phyloP scores from a whole-genome alignment of 2,113 vertebrate species.

The Anthoscopus minutus region DNA sequence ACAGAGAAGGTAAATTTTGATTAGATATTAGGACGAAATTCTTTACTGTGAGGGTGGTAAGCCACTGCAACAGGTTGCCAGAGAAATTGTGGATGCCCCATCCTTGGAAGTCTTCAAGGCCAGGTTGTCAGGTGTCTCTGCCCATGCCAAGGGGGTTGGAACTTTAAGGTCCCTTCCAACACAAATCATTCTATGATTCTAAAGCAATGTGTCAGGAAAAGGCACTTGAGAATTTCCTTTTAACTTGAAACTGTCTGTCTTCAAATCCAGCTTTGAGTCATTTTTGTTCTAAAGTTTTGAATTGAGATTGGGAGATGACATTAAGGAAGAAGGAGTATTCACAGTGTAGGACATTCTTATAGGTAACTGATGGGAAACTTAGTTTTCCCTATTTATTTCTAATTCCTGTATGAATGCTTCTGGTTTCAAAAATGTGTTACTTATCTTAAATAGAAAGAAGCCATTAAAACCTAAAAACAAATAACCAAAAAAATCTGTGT shows the following conservation, averaged over 20 bases:
- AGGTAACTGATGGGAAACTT: not conserved
- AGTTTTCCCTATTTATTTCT: not conserved
- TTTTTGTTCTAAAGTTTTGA: not conserved
- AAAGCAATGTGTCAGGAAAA: not conserved
- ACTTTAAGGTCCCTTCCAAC: not conserved
- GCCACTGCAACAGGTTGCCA: not conserved
- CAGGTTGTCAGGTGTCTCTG: not conserved
- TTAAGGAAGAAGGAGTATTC: not conserved
- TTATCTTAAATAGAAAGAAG: not conserved
- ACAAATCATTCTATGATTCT: not conserved
- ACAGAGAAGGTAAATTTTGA: not conserved
- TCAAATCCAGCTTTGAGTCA: not conserved
- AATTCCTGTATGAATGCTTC: not conserved
- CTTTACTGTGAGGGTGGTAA: not conserved
- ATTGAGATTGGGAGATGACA: not conserved
- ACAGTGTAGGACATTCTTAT: not conserved
- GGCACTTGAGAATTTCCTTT: not conserved
- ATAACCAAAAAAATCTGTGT: not conserved
- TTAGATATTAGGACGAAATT: not conserved
- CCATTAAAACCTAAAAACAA: not conserved
- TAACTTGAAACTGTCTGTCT: not conserved
- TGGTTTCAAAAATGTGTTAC: not conserved
- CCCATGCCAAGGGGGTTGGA: not conserved
- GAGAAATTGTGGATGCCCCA: not conserved
- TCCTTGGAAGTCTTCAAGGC: not conserved